phyloP scores from a whole-genome alignment of 2,888 invertebrate genomes.

The Idaea biselata region DNA sequence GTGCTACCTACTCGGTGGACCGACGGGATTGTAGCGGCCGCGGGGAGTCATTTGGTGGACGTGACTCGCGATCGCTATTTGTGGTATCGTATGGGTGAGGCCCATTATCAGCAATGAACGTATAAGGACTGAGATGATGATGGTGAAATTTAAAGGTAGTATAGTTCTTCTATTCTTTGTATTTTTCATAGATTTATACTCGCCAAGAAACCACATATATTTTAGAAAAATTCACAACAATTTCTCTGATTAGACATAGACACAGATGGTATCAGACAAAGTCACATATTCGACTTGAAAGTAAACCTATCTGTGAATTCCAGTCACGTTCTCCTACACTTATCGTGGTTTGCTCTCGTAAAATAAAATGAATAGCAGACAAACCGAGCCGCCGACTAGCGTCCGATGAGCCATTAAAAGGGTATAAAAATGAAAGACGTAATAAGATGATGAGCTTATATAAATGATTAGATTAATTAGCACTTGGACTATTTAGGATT shows the following conservation, averaged over 20 bases:
- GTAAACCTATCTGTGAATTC: slow-evolving; percentile 44
- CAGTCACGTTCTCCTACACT: slow-evolving; percentile 56
- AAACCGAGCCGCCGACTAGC: slow-evolving; percentile 27
- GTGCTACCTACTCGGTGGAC: no score
- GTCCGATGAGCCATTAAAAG: slow-evolving; percentile 22
- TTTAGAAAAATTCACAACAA: slow-evolving; percentile 16
- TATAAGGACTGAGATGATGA: no score
- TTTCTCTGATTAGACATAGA: slow-evolving; percentile 14
- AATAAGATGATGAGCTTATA: slow-evolving; percentile 8
- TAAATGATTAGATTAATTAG: not conserved
- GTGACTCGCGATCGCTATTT: no score
- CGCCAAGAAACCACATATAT: not conserved
- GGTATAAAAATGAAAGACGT: slow-evolving; percentile 20
- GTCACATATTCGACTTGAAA: slow-evolving; percentile 23
- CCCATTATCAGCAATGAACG: no score
- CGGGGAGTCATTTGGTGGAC: no score
- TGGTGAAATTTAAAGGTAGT: no score
- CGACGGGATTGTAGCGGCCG: no score
- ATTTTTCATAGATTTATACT: no score
- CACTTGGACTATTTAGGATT: not conserved
- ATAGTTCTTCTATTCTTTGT: no score
- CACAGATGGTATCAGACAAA: slow-evolving; percentile 6
- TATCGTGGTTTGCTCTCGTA: slow-evolving; percentile 55
- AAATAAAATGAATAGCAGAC: slow-evolving; percentile 62
- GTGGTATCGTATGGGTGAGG: no score